Percentiles rank a stretch among this genome's conserved stretches.
These are phyloP conservation scores for Dinoponera quadriceps DNA, from an alignment of 1,140 invertebrate genomes.

Conservation along the genomic window DNA sequence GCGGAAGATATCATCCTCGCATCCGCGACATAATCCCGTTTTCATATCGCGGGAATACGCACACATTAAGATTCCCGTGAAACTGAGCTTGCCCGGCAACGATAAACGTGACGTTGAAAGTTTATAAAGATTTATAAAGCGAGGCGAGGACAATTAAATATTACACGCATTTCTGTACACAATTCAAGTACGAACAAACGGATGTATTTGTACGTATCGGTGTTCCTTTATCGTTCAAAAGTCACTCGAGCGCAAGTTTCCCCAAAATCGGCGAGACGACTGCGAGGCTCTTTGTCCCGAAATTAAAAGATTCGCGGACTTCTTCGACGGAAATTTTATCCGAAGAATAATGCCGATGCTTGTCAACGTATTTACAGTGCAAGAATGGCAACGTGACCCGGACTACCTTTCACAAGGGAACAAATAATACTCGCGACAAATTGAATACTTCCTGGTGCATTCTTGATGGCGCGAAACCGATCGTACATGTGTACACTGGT, in stretches of 20 bases:
- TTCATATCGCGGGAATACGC: neutral
- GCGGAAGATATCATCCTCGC: neutral
- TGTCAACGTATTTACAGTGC: neutral
- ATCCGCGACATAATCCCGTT: neutral
- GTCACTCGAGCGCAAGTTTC: neutral
- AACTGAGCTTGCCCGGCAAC: no score
- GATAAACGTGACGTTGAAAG: neutral
- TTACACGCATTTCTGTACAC: neutral
- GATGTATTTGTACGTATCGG: neutral
- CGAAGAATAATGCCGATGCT: neutral
- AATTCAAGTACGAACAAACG: conserved; percentile 11
- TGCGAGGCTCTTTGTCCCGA: neutral
- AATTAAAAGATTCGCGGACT: neutral
- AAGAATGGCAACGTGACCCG: conserved; percentile 30
- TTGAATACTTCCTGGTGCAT: conserved; percentile 33
- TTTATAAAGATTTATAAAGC: neutral
- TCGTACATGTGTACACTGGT: conserved; percentile 17
- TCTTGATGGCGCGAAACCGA: conserved; percentile 32
- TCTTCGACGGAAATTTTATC: conserved; percentile 20
- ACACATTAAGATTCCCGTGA: neutral
- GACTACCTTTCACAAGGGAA: conserved; percentile 4
- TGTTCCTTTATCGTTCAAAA: neutral
- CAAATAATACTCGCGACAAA: conserved; percentile 41
- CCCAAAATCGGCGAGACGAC: neutral
- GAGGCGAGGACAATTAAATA: neutral